A percentile compares a stretch with the other conserved stretches of the same genome.
Conservation (phyloP, 2,113 vertebrate species). For the Hippocampus zosterae region DNA sequence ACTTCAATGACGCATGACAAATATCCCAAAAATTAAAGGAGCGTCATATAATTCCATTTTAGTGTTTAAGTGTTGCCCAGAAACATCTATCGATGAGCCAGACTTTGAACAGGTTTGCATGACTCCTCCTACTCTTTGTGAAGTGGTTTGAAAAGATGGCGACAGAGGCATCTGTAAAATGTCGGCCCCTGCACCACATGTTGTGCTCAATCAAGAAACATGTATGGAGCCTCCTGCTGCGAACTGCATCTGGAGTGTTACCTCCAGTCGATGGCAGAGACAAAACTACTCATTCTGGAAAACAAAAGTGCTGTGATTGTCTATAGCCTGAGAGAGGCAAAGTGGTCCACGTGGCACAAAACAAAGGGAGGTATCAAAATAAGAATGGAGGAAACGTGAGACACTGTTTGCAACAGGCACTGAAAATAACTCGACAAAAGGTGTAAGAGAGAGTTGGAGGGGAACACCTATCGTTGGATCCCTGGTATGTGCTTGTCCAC, state of each 20-base stretch:
- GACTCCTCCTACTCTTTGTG: constrained; percentile 7
- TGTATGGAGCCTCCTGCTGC: constrained; percentile 29
- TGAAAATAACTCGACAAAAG: constrained; percentile 67
- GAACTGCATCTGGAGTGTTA: constrained; percentile 33
- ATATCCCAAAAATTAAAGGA: not conserved
- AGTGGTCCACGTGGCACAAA: constrained; percentile 68
- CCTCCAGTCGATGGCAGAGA: not conserved
- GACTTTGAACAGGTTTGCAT: constrained; percentile 6
- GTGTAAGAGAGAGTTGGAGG: constrained; percentile 72
- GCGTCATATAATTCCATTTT: not conserved
- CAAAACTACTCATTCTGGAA: no score
- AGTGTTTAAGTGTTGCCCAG: not conserved
- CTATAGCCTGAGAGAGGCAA: constrained; percentile 63
- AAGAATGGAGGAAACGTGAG: constrained; percentile 62
- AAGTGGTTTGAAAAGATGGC: constrained; percentile 29
- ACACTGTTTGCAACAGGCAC: constrained; percentile 76
- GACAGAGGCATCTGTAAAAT: constrained; percentile 68
- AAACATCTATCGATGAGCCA: no score
- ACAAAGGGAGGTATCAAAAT: not conserved
- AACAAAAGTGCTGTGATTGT: constrained; percentile 32
- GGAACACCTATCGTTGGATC: constrained; percentile 75
- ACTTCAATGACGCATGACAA: not conserved
- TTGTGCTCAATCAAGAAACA: constrained; percentile 45
- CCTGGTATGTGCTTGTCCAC: constrained; percentile 74
- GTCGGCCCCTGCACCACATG: constrained; percentile 50